Base-by-base conservation (phyloP, 2,888 invertebrate genomes). In the Polyommatus iphigenia region DNA sequence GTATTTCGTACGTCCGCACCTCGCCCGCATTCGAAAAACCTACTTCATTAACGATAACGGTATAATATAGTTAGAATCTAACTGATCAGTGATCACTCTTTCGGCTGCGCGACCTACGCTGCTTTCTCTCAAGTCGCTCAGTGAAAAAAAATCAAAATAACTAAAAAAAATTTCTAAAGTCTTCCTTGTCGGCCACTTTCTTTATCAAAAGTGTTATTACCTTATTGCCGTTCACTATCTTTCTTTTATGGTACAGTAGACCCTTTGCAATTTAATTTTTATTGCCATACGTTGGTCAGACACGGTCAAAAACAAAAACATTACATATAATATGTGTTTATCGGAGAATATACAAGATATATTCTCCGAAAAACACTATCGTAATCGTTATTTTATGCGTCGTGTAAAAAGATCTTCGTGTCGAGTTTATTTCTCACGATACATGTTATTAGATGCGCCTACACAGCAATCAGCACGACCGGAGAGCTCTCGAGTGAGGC, bases 31-130 rank as follows among this genome's bases (percentile, higher is more conserved):
- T 67, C 67, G 29, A 87, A 90, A 87, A 88, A 85, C 84, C 83
- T 80, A 82, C 82, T 85, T 85, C 82, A 85, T 87, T 84, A 86
- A 86, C 85, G 85, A 81, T 85, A 85, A 85, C 85, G 84, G 84
- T 80, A 72, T 75, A 71, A 76, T 76, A 78, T 77, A 77, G 79
- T 67, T 78, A 80, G 79, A 81, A 73, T 76, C 76, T 78, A 32
- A 76, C 76, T 77, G 67, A 78, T 71, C 75, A 76, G 72, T 77
- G 67, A 78, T 71, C 75, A 78, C 76, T 77, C 78, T 79, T 71
- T 76, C 36, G 59, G 7, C 36, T 77, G 29, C 46, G 24, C 67
- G 62, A 62, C 62, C 71, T 71, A 77, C 29, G 20, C 67, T 67
- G 32, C 67, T 67, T 67, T 67, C 67, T 67, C 67, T 67, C 29